Evolutionary conservation across 2,113 vertebrate genomes (phyloP).

Genomic region (Coryphaenoides rupestris): DNA sequence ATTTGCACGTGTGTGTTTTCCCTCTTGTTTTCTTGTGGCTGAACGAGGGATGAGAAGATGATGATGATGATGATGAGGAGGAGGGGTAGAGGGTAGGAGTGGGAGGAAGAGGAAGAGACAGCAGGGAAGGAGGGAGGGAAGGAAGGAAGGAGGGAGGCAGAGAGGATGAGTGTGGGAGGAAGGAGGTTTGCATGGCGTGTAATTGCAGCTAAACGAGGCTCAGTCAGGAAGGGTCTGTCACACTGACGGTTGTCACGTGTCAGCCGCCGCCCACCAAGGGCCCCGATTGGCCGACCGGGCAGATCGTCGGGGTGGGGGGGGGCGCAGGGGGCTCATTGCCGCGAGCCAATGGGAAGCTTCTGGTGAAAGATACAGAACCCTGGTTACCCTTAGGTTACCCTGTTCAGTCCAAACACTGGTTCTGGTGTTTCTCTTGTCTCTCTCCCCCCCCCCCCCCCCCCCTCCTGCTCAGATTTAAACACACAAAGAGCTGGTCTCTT

Average conservation of each 20-base stretch:
- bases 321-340: slow-evolving; percentile 17
- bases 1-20: neutral
- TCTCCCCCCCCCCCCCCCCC: neutral
- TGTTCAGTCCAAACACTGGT: no score
- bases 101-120: neutral
- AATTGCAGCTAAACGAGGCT: slow-evolving; percentile 17
- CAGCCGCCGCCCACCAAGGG: neutral
- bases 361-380: no score
- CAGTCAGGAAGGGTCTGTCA: slow-evolving; percentile 23
- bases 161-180: no score
- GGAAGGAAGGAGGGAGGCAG: neutral
- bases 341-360: no score
- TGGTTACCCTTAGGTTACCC: no score
- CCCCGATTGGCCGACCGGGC: slow-evolving; percentile 32
- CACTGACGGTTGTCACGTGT: slow-evolving; percentile 29
- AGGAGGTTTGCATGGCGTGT: neutral
- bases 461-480: neutral
- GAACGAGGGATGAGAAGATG: no score
- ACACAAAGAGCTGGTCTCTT: no score
- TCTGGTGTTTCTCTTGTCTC: neutral
- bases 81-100: neutral
- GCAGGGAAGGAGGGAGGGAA: neutral
- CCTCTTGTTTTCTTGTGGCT: no score
- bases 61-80: no score
- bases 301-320: slow-evolving; percentile 21